Evolutionary conservation across 2,113 vertebrate genomes (phyloP), one percentile per base, ranked within the genome.

Genomic region (Himantopus leucocephalus): DNA sequence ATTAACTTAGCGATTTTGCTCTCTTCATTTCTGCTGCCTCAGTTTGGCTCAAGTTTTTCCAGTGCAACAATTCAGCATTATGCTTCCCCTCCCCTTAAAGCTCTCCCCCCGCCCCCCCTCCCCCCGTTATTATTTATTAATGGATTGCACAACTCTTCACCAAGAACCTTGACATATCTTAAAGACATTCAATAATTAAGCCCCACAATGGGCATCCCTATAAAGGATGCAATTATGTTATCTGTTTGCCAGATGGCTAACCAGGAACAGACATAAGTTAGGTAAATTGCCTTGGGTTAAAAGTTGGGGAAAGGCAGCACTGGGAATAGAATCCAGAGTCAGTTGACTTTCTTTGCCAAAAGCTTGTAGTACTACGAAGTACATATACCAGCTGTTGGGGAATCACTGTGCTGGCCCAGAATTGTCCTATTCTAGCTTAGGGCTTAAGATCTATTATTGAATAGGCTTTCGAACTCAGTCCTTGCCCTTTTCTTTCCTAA

Each of bases 391-490:
- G 94, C 95, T 97, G 95, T 94, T 92, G 73, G 73, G 83, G 78
- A 95, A 89, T 82, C 86, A 53, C 45, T 87, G 70, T 50, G 41
- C 86, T 92, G 58, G 86, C 91, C 84, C 80, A 64, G 62, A 87
- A 94, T 87, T 71, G 83, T 95, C 96, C 92, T 94, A 29, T 88
- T 91, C 58, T 73, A 81, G 53, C 81, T 85, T 85, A 48, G 77
- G 96, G 80, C 81, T 81, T 94, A 82, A 95, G 86, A 95, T 96
- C 70, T 95, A 95, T 97, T 95, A 97, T 96, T 97, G 73, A 97
- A 56, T 37, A 87, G 48, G 24, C 53, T 94, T 96, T 85, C 9
- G 0, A 64, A 55, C 70, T 91, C 60, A 24, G 73, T 67, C 74
- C 70, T 92, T 89, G 60, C 76, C 80, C 66, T 95, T 91, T 94